phyloP scores from a whole-genome alignment of 2,888 invertebrate species.

The Spilosoma lubricipeda region DNA sequence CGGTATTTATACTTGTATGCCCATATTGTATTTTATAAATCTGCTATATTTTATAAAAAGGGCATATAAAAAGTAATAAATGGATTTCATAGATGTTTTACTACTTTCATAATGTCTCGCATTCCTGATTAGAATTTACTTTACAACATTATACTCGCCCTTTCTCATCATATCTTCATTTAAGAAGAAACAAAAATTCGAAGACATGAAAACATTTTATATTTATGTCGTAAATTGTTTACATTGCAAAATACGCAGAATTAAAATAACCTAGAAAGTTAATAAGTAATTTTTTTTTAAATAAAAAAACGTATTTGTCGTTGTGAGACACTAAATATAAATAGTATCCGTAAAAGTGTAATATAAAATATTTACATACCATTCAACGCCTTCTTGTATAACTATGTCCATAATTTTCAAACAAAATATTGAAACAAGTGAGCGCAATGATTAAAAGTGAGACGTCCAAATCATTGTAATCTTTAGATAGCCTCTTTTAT shows the following conservation, averaged over 20 bases:
- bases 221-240: neutral
- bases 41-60: too few relatives aligned
- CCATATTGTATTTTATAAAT: too few relatives aligned
- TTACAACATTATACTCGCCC: neutral
- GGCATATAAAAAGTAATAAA: too few relatives aligned
- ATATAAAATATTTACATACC: slow-evolving; percentile 53
- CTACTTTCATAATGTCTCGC: neutral
- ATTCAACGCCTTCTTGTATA: slow-evolving; percentile 64
- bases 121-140: neutral
- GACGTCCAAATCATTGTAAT: slow-evolving; percentile 36
- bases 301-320: neutral
- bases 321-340: neutral
- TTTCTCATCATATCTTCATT: neutral
- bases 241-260: neutral
- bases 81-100: neutral
- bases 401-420: slow-evolving; percentile 63
- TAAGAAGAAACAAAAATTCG: neutral
- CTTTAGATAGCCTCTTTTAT: slow-evolving; percentile 51
- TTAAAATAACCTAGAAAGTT: neutral
- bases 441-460: slow-evolving; percentile 39
- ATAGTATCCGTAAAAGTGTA: neutral
- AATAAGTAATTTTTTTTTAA: neutral
- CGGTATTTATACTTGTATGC: too few relatives aligned
- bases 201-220: neutral
- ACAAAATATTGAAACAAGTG: slow-evolving; percentile 32